Base-by-base conservation (phyloP, 1,140 invertebrate species). In the Hyles vespertilio region DNA sequence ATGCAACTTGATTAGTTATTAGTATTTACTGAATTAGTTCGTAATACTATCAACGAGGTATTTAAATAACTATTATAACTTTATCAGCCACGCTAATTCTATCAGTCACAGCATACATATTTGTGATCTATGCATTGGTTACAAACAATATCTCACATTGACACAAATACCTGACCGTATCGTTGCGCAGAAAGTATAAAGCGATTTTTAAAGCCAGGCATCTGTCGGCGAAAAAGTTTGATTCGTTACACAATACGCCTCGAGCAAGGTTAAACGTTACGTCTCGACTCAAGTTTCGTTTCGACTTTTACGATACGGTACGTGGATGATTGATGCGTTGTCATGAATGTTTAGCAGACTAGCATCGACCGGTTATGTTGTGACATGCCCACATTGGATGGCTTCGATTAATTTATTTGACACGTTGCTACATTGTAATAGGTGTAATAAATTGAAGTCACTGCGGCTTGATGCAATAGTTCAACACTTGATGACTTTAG, bases 221-320 rank as follows among this genome's bases (percentile, higher is more conserved):
- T 51, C 32, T 33, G 34, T 51, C 50, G 32, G 8, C 3, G 40
- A 54, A 54, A 54, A 54, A 54, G 52, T 54, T 67, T 57, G 58
- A 74, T 63, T 67, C 51, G 61, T 77, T 79, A 76, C 72, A 73
- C 71, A 80, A 82, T 63, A 45, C 65, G 70, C 65, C 70, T 61
- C 67, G 58, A 70, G 65, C 77, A 77, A 77, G 74, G 74, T 73
- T 73, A 69, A 51, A 50, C 55, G 70, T 81, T 81, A 83, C 69
- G 71, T 77, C 70, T 56, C 9, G 52, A 66, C 74, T 69, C 70
- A 53, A 68, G 58, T 51, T 58, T 56, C 40, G 55, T 69, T 53
- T 74, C 69, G 51, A 66, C 67, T 68, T 58, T 72, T 70, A 57
- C 66, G 59, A 74, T 69, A 71, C 54, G 58, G 52, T 58, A 51